phyloP scores from a whole-genome alignment of 2,888 invertebrate species.

The Erynnis tages region DNA sequence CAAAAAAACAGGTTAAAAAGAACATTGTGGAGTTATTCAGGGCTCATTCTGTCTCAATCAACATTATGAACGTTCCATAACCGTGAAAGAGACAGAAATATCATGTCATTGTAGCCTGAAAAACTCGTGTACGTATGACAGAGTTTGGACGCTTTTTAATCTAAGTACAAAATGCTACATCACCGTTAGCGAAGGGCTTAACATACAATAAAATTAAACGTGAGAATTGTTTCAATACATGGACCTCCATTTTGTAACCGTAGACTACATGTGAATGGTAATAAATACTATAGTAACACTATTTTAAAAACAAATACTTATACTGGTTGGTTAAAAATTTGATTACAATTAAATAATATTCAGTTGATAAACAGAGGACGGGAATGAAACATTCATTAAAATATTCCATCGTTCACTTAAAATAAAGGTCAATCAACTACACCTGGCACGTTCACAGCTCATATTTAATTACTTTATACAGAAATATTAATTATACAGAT shows the following conservation, averaged over 20 bases:
- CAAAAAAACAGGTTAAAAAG: conserved; percentile 26
- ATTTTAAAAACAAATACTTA: conserved; percentile 14
- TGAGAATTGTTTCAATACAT: conserved; percentile 15
- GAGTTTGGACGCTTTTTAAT: conserved; percentile 56
- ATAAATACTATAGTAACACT: conserved; percentile 10
- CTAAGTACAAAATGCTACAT: conserved; percentile 62
- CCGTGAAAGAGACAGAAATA: conserved; percentile 20
- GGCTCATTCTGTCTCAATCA: conserved; percentile 9
- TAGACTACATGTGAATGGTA: conserved; percentile 5
- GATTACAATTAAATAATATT: conserved; percentile 9
- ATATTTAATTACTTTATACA: too few relatives aligned
- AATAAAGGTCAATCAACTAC: too few relatives aligned
- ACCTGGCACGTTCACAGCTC: too few relatives aligned
- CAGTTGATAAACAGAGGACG: conserved; percentile 23
- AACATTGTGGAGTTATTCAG: conserved; percentile 9
- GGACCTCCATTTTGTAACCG: conserved; percentile 17
- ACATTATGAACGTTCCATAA: conserved; percentile 14
- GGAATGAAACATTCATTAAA: conserved; percentile 18
- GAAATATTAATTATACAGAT: too few relatives aligned
- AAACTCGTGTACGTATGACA: conserved; percentile 19
- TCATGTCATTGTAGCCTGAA: neutral
- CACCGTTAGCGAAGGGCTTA: conserved; percentile 37
- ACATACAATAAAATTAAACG: conserved; percentile 14
- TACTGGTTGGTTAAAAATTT: conserved; percentile 17
- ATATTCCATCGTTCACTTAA: conserved; percentile 14